phyloP scores from a whole-genome alignment of 2,888 invertebrate genomes.

The Mesopsocus fuscifrons region DNA sequence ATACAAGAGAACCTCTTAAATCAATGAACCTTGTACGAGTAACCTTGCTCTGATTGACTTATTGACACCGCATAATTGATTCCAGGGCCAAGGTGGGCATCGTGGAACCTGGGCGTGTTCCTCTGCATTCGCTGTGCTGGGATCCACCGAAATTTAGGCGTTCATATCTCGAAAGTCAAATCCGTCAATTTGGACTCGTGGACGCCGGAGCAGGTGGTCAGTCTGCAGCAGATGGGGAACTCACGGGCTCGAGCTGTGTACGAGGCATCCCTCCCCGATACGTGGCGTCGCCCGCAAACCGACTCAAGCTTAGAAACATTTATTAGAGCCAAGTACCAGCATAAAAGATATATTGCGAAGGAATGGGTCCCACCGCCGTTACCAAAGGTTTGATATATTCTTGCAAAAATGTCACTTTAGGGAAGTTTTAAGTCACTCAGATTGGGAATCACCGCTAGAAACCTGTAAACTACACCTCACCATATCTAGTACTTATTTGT shows the following conservation, averaged over 20 bases:
- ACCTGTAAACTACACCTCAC: no score
- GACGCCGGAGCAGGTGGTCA: conserved; percentile 94
- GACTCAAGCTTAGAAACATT: conserved; percentile 89
- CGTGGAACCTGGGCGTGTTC: conserved; percentile 97
- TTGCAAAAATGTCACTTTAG: no score
- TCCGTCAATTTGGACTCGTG: conserved; percentile 96
- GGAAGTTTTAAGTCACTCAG: conserved; percentile 5
- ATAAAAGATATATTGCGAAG: conserved; percentile 94
- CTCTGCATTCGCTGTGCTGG: conserved; percentile 97
- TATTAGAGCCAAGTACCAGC: conserved; percentile 95
- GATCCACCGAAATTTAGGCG: conserved; percentile 94
- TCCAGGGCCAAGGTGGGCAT: conserved; percentile 95
- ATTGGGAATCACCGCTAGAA: neutral
- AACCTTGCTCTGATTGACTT: no score
- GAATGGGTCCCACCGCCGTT: conserved; percentile 85
- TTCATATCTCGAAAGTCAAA: conserved; percentile 96
- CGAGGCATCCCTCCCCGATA: conserved; percentile 91
- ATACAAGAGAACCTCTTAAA: no score
- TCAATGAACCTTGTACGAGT: no score
- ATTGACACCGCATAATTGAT: no score
- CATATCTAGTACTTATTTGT: conserved; percentile 8
- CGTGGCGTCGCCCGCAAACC: conserved; percentile 86
- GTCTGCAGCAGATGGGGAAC: conserved; percentile 95
- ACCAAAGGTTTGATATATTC: conserved; percentile 46
- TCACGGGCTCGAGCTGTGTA: conserved; percentile 91